Base-by-base conservation (phyloP, 1,140 invertebrate genomes). In the Aphidius ervi region DNA sequence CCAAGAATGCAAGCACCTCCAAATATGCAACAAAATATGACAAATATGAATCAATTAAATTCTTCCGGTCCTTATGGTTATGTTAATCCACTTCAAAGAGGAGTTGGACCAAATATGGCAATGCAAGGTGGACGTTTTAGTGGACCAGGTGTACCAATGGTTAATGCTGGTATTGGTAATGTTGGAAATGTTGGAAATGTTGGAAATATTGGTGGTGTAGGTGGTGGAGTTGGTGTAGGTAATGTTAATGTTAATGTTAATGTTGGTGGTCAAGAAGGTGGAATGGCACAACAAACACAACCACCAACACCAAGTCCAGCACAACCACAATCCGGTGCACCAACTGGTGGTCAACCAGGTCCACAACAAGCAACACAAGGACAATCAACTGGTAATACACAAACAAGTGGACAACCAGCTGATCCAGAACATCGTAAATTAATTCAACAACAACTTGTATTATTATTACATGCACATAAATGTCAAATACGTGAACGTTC, bases 371-470 rank as follows among this genome's bases (percentile, higher is more conserved):
- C 87, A 8, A 87, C 86, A 41, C 87, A 89, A 70, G 83, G 85
- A 20, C 83, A 82, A 67, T 65, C 76, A 16, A 71, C 70, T 46
- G 62, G 71, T 40, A 71, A 72, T 57, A 70, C 74, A 57, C 71
- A 75, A 59, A 63, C 73, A 65, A 70, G 77, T 79, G 61, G 62
- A 23, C 23, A 23, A 23, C 82, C 42, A 76, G 78, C 82, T 60
- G 96, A 99, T 80, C 95, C 96, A 46, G 97, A 99, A 75, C 99
- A 99, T 72, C 83, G 96, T 52, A 99, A 98, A 78, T 84, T 99
- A n/a, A 99, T 99, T 61, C 97, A 99, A 72, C 97, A 99, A 77
- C 97, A 99, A 73, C 80, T 99, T 37, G 95, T 99, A 45, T 78
- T 99, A 9, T 81, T 99, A 41, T 82, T 99, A 16, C 98, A 99